Evolutionary conservation across 2,888 invertebrate genomes (phyloP), one percentile per base, ranked within the genome.

Genomic region (Diaphora mendica): DNA sequence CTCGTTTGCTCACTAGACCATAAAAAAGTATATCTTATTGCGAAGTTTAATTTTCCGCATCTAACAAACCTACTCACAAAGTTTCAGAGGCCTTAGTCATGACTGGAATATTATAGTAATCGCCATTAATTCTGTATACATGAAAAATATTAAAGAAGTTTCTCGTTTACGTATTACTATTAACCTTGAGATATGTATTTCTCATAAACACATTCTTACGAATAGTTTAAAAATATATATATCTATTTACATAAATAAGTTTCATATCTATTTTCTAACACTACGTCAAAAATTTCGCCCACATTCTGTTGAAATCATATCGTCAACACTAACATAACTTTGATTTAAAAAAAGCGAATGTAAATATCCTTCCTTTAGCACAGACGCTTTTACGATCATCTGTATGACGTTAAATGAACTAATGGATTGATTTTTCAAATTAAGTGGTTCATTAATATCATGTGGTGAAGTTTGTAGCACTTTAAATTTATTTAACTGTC

Each of bases 341-440:
- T 74, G 70, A 78, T 82, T 75, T 75, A 70, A 71, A 77, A 76
- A 69, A 59, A 26, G 64, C 76, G 51, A 72, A 39, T 78, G 39
- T 64, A 70, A 59, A 74, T 62, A 66, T 55, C 51, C 74, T 72
- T 70, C 76, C 77, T 71, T 73, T 72, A 74, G 65, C 62, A 68
- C 33, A 64, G 35, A 75, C 71, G 72, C 69, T 69, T 80, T 78
- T 77, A 82, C 59, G 74, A 65, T 48, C 62, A 68, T 73, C 72
- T 64, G 71, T 75, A 77, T 81, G 85, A 78, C 70, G 78, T 77
- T 78, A 80, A 80, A 80, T 77, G 68, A 78, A 83, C 80, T 78
- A 74, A 79, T 83, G 82, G 66, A 74, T 77, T 77, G 68, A 66
- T 79, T 78, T 82, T 78, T 78, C 35, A 78, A 83, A 78, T 76